Conservation (phyloP, 2,113 vertebrate genomes). For the Leptocoma aspasia region DNA sequence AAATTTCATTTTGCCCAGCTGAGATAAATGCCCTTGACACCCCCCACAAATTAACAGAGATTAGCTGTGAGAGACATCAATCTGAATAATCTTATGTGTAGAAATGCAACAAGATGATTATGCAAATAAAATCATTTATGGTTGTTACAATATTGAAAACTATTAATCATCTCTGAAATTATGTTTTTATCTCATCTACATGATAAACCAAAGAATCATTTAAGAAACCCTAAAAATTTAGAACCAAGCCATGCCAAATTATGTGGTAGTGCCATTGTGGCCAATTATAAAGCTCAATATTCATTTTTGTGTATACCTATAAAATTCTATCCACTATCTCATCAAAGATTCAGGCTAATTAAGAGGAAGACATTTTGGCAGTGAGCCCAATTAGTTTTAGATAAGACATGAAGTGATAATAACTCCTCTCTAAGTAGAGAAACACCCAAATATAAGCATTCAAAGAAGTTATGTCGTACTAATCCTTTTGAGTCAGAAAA, state of each 20-base stretch:
- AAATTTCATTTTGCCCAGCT: not conserved
- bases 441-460: not conserved
- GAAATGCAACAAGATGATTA: not conserved
- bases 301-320: not conserved
- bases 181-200: not conserved
- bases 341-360: not conserved
- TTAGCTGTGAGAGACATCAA: not conserved
- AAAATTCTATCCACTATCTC: not conserved
- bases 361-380: not conserved
- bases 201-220: not conserved
- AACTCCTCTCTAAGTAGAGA: not conserved
- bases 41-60: not conserved
- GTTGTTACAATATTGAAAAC: not conserved
- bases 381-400: not conserved
- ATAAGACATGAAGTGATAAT: not conserved
- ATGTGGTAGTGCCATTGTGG: not conserved
- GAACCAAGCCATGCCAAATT: not conserved
- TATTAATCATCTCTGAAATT: not conserved
- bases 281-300: not conserved
- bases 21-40: not conserved
- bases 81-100: not conserved
- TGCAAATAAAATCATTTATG: not conserved
- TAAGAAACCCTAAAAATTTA: not conserved
- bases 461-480: not conserved
- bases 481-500: not conserved